These are phyloP conservation scores for Microcebus tavaratra DNA, from an alignment of 2,113 vertebrate genomes.

Conservation along the genomic window DNA sequence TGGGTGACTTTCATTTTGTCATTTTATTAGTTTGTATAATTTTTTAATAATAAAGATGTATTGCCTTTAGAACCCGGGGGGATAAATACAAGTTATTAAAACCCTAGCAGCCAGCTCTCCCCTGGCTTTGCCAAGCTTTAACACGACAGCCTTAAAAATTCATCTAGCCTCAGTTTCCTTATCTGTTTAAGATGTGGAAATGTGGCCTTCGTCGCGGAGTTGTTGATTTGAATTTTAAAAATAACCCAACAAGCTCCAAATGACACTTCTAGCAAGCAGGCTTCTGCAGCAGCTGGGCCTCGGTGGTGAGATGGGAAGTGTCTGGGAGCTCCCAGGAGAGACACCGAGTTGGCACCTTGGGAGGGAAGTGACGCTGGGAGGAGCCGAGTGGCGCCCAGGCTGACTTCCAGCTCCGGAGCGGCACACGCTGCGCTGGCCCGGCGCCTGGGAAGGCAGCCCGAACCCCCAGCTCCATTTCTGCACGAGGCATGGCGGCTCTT, in stretches of 20 bases:
- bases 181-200: not conserved
- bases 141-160: not conserved
- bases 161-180: slow-evolving; percentile 23
- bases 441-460: fast-evolving
- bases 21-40: slow-evolving; percentile 59
- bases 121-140: not conserved
- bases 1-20: slow-evolving; percentile 64
- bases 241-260: not conserved
- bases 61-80: slow-evolving; percentile 17
- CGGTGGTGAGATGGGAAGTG: not conserved
- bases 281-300: not conserved
- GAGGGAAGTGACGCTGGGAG: fast-evolving
- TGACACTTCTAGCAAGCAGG: not conserved
- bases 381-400: not conserved
- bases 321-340: not conserved
- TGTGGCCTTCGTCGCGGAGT: not conserved
- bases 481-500: fast-evolving
- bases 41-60: slow-evolving; percentile 63
- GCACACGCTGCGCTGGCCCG: fast-evolving
- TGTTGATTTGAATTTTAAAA: not conserved
- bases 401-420: not conserved
- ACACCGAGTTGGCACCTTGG: not conserved
- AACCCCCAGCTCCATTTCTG: not conserved
- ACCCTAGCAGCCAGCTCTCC: not conserved
- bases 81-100: slow-evolving; percentile 51